Percentiles rank a stretch among this genome's conserved stretches.
Evolutionary conservation across 2,113 vertebrate genomes (phyloP).

Genomic region (Mobula hypostoma): DNA sequence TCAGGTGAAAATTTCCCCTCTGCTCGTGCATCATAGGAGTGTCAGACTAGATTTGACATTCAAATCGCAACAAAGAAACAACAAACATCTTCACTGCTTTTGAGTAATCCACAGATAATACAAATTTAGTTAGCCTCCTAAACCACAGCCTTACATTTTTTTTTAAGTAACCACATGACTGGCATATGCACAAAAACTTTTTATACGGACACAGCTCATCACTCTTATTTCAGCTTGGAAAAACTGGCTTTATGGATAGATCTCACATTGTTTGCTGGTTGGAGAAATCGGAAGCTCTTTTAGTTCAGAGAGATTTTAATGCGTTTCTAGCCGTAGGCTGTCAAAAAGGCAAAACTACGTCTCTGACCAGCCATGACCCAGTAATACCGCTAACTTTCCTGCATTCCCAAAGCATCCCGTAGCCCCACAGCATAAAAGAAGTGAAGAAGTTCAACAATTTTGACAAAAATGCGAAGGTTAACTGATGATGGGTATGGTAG

Average conservation of each 20-base stretch:
- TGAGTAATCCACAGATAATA: not conserved
- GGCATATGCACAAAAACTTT: not conserved
- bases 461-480: not conserved
- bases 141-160: not conserved
- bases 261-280: not conserved
- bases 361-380: no score
- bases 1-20: not conserved
- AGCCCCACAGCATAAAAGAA: not conserved
- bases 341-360: no score
- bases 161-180: not conserved
- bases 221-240: not conserved
- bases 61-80: not conserved
- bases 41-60: not conserved
- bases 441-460: not conserved
- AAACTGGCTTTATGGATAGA: not conserved
- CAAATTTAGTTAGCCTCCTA: not conserved
- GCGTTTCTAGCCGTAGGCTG: not conserved
- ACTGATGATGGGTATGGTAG: not conserved
- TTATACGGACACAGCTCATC: not conserved
- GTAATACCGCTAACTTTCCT: no score
- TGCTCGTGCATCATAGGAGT: not conserved
- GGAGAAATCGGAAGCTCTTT: not conserved
- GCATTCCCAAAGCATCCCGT: no score
- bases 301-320: not conserved
- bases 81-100: not conserved